Conservation (phyloP, 2,113 vertebrate genomes). For the Bos javanicus region DNA sequence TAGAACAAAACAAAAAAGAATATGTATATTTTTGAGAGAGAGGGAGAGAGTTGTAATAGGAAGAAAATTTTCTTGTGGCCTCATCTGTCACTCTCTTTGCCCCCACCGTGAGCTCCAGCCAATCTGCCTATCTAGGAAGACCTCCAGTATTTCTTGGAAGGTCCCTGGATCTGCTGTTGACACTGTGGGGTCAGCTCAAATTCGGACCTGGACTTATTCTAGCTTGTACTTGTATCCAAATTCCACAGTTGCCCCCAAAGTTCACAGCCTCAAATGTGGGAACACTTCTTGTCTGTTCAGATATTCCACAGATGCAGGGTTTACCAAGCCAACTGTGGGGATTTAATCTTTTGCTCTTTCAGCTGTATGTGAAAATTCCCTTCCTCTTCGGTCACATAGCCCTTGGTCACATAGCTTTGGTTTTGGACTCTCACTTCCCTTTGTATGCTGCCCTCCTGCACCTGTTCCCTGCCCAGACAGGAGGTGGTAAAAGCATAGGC, state of each 20-base stretch:
- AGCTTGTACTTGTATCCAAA: not conserved
- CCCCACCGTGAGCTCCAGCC: not conserved
- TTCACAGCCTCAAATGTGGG: not conserved
- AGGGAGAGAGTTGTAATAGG: not conserved
- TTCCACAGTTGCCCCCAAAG: not conserved
- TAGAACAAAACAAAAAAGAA: not conserved
- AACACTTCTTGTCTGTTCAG: not conserved
- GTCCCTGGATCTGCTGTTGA: not conserved
- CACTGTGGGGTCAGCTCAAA: not conserved
- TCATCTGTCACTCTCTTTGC: not conserved
- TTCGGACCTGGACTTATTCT: not conserved
- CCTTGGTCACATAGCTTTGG: not conserved
- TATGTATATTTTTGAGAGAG: not conserved
- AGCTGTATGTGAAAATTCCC: not conserved
- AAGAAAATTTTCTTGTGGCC: not conserved
- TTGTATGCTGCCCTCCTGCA: not conserved
- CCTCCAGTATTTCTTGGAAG: not conserved
- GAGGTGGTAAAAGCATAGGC: not conserved
- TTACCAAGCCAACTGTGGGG: not conserved
- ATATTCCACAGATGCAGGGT: not conserved
- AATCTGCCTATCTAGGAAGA: not conserved
- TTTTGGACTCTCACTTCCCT: not conserved
- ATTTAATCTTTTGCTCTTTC: not conserved
- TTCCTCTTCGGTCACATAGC: not conserved
- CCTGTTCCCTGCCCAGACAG: not conserved